Conservation (phyloP, 2,797 vertebrate genomes). For the Siniperca obscura region DNA sequence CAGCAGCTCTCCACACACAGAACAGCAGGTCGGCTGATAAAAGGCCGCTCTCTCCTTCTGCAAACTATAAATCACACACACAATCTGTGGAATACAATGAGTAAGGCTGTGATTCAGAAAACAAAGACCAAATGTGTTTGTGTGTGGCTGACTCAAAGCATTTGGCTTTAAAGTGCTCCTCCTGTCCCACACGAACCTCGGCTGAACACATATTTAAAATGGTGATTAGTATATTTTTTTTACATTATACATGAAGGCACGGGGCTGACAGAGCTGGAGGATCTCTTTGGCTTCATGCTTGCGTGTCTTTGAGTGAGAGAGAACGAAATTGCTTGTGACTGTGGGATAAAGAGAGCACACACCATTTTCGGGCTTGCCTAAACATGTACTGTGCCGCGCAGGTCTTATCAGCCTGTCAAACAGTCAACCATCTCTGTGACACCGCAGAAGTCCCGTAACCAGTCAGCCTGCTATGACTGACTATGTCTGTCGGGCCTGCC, state of each 20-base stretch:
- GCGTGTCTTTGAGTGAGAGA: conserved; percentile 16
- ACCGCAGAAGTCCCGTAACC: conserved; percentile 49
- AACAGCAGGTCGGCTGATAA: conserved; percentile 57
- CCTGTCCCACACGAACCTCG: neutral
- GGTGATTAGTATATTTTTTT: neutral
- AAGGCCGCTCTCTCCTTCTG: conserved; percentile 43
- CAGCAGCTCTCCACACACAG: conserved; percentile 33
- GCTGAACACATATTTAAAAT: conserved; percentile 14
- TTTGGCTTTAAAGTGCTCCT: conserved; percentile 16
- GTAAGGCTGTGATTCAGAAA: conserved; percentile 33
- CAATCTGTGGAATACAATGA: conserved; percentile 39
- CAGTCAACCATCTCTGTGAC: conserved; percentile 64
- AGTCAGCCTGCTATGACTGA: conserved; percentile 57
- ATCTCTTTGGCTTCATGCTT: neutral
- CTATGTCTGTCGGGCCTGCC: conserved; percentile 39
- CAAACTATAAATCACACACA: conserved; percentile 63
- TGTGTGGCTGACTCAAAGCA: conserved; percentile 4
- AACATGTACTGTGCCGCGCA: conserved; percentile 55
- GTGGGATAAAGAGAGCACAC: conserved; percentile 22
- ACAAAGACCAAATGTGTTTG: conserved; percentile 15
- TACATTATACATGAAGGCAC: neutral
- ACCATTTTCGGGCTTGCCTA: conserved; percentile 64
- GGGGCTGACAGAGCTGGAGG: neutral
- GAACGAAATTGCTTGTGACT: conserved; percentile 38
- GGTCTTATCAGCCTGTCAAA: conserved; percentile 56